These are phyloP conservation scores for Cheilosia vernalis DNA, from an alignment of 2,888 invertebrate genomes.

Conservation along the genomic window DNA sequence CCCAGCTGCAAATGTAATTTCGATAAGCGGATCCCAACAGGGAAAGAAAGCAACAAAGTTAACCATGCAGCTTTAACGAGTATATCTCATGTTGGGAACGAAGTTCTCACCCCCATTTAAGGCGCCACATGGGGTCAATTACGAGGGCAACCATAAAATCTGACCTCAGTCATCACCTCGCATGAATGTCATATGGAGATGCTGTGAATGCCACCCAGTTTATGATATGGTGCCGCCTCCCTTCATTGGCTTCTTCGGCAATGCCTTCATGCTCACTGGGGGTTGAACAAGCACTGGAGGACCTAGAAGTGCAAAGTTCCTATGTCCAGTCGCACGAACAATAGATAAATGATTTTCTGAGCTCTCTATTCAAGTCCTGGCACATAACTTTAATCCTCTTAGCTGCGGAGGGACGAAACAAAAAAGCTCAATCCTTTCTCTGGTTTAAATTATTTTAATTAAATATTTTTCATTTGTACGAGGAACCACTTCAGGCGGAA, in stretches of 20 bases:
- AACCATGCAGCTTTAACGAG: slow-evolving; percentile 10
- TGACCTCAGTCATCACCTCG: slow-evolving; percentile 56
- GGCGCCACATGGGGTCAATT: slow-evolving; percentile 61
- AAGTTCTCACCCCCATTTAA: slow-evolving; percentile 30
- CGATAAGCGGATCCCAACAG: slow-evolving; percentile 63
- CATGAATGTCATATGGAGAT: slow-evolving; percentile 64
- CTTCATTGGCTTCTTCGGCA: slow-evolving; percentile 67
- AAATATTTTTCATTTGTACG: slow-evolving; percentile 50
- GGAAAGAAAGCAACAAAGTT: slow-evolving; percentile 21
- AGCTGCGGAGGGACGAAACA: slow-evolving; percentile 33
- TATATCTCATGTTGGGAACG: slow-evolving; percentile 36
- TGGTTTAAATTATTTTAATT: slow-evolving; percentile 71
- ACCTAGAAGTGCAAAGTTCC: slow-evolving; percentile 68
- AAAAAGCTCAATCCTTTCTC: slow-evolving; percentile 51
- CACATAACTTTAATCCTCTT: slow-evolving; percentile 71
- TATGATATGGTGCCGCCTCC: slow-evolving; percentile 55
- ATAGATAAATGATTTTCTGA: slow-evolving; percentile 51
- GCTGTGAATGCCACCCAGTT: slow-evolving; percentile 40
- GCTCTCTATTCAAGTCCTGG: slow-evolving; percentile 36
- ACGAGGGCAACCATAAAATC: slow-evolving; percentile 62
- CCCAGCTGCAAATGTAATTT: slow-evolving; percentile 66
- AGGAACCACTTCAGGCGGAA: slow-evolving; percentile 25
- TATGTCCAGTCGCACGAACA: slow-evolving; percentile 30
- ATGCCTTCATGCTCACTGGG: slow-evolving; percentile 4
- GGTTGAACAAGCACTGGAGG: slow-evolving; percentile 10